Evolutionary conservation across 2,113 vertebrate species (phyloP).

Genomic region (Xiphorhynchus elegans): DNA sequence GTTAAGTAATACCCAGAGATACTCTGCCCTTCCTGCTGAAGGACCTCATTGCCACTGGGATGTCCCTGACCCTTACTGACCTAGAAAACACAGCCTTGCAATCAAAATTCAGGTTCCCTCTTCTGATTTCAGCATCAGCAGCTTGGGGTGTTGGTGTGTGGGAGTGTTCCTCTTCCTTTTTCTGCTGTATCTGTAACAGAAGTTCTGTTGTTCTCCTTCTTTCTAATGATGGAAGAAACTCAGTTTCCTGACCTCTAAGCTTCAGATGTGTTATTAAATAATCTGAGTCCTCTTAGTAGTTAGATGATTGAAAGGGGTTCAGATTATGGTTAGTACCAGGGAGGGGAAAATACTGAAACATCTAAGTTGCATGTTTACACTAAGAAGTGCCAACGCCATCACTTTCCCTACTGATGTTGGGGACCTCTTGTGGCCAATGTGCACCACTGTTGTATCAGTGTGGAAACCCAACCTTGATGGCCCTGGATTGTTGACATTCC

Average conservation of each 20-base stretch:
- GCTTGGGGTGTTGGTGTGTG: not conserved
- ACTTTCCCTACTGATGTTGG: accelerated
- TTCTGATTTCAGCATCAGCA: not conserved
- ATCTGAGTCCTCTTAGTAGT: not conserved
- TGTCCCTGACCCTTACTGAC: not conserved
- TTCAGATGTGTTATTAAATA: not conserved
- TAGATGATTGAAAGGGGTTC: not conserved
- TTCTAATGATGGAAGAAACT: not conserved
- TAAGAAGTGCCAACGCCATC: not conserved
- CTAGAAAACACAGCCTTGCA: not conserved
- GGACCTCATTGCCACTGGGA: not conserved
- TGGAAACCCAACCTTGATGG: not conserved
- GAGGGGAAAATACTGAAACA: not conserved
- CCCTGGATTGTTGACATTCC: not conserved
- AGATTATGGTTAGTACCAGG: not conserved
- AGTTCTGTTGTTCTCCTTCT: not conserved
- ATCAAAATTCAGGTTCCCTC: not conserved
- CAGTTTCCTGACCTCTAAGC: not conserved
- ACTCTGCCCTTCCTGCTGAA: not conserved
- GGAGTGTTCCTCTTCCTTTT: not conserved
- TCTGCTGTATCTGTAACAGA: not conserved
- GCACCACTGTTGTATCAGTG: accelerated
- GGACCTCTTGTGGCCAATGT: not conserved
- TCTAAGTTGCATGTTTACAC: not conserved
- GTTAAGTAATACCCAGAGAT: not conserved